A percentile compares a stretch with the other conserved stretches of the same genome.
These are phyloP conservation scores for Leguminivora glycinivorella DNA, from an alignment of 1,140 invertebrate genomes.

Conservation along the genomic window DNA sequence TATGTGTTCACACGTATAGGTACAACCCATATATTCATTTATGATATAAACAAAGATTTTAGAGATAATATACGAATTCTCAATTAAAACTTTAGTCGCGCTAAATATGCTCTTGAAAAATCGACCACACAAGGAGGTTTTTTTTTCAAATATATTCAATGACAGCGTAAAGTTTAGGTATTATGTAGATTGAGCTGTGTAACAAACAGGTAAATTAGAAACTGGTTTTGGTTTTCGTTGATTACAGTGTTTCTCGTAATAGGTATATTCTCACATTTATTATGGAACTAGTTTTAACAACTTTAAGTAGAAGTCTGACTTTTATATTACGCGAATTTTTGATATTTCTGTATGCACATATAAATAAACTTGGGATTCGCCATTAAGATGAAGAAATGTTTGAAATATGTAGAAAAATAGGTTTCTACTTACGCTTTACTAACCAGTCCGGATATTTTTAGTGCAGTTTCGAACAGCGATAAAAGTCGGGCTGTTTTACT, in stretches of 20 bases:
- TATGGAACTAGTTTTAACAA: conserved; percentile 11
- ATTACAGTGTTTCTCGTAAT: background rate
- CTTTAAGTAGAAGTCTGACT: background rate
- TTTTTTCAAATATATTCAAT: background rate
- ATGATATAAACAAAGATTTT: too few relatives aligned
- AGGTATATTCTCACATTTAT: conserved; percentile 9
- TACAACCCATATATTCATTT: too few relatives aligned
- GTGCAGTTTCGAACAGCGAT: too few relatives aligned
- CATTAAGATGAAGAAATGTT: background rate
- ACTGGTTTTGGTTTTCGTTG: conserved; percentile 5
- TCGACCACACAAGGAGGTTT: background rate
- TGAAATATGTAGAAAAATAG: background rate
- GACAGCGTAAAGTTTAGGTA: background rate
- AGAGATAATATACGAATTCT: background rate
- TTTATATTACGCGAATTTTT: conserved; percentile 10
- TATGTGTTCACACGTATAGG: too few relatives aligned
- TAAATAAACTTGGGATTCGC: background rate
- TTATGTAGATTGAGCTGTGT: background rate
- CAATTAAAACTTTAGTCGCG: background rate
- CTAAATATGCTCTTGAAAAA: background rate
- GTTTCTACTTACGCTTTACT: background rate
- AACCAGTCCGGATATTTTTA: background rate
- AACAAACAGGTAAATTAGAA: conserved; percentile 9
- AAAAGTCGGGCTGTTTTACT: background rate
- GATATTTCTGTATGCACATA: conserved; percentile 8